Conservation (phyloP, 2,888 invertebrate species). For the Calliopum simillimum region DNA sequence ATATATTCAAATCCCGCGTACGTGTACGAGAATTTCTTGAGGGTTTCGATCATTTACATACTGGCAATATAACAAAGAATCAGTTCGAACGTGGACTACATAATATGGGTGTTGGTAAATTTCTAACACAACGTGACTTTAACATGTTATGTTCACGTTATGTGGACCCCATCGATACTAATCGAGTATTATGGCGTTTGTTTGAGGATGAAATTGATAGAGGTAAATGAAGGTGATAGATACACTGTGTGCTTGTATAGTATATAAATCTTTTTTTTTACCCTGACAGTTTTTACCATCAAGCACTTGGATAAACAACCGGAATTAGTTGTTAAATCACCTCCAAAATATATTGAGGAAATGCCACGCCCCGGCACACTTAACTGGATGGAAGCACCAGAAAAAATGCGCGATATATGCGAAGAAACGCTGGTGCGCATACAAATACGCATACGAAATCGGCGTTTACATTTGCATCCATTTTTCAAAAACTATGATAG, state of each 20-base stretch:
- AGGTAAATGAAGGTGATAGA: conserved; percentile 66
- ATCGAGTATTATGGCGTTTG: conserved; percentile 78
- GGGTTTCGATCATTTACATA: conserved; percentile 77
- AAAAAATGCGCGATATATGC: conserved; percentile 69
- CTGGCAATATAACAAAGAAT: conserved; percentile 76
- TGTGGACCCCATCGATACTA: conserved; percentile 77
- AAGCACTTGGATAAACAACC: conserved; percentile 79
- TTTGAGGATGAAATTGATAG: conserved; percentile 84
- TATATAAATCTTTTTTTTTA: not conserved
- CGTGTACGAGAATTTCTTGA: conserved; percentile 78
- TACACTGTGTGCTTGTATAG: not conserved
- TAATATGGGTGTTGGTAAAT: conserved; percentile 73
- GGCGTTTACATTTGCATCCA: conserved; percentile 75
- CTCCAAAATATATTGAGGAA: conserved; percentile 70
- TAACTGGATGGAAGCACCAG: conserved; percentile 67
- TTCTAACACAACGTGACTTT: conserved; percentile 74
- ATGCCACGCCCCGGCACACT: conserved; percentile 68
- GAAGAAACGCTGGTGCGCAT: conserved; percentile 75
- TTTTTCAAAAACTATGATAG: conserved; percentile 79
- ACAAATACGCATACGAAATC: conserved; percentile 72
- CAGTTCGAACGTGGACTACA: conserved; percentile 80
- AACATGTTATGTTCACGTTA: conserved; percentile 76
- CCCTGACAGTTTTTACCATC: conserved; percentile 71
- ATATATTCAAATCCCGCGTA: conserved; percentile 74
- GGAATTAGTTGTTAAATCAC: conserved; percentile 69